These are phyloP conservation scores for Ephydatia muelleri DNA, from an alignment of 37 sponge, comb jelly and placozoan genomes.

Conservation along the genomic window DNA sequence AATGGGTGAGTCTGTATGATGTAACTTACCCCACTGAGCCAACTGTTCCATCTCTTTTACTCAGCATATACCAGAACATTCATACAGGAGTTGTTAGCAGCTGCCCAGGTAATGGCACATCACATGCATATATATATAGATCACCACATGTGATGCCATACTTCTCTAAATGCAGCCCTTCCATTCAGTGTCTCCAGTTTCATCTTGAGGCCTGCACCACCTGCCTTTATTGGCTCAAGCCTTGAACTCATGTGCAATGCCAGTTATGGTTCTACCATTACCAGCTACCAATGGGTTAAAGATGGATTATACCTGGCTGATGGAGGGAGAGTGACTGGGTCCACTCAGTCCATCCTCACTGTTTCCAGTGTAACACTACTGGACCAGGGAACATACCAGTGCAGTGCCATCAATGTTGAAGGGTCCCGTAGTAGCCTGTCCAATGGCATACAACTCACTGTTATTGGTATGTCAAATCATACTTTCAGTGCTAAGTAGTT, in stretches of 20 bases:
- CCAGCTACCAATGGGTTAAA: slow-evolving; percentile 27
- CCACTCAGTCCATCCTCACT: not conserved
- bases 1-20: not conserved
- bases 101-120: not conserved
- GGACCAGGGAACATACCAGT: not conserved
- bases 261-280: not conserved
- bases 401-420: not conserved
- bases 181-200: not conserved
- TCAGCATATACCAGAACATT: not conserved
- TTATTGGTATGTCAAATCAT: not conserved
- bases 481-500: no score
- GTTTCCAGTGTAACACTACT: slow-evolving; percentile 1
- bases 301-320: not conserved
- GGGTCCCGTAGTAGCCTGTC: not conserved
- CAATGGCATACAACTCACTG: not conserved
- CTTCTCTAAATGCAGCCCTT: not conserved
- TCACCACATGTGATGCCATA: no score
- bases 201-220: not conserved
- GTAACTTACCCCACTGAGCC: not conserved
- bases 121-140: no score
- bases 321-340: not conserved
- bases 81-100: not conserved
- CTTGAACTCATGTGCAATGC: not conserved
- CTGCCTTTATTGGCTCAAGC: not conserved
- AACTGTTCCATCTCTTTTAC: not conserved